Evolutionary conservation across 2,888 invertebrate genomes (phyloP).

Genomic region (Molorchus minor): DNA sequence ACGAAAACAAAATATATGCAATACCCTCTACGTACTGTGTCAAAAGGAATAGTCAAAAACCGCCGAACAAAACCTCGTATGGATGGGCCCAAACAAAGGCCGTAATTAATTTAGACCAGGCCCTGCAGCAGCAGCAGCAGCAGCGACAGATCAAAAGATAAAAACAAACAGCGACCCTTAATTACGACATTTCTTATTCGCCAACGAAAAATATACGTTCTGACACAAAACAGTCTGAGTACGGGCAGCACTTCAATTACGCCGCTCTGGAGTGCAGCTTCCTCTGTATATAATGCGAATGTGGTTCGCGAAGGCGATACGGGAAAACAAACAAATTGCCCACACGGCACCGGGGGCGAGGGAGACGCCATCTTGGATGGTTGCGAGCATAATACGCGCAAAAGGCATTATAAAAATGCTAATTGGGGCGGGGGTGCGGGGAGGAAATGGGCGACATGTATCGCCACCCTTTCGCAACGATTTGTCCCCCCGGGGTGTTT

Average conservation of each 20-base stretch:
- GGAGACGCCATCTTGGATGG: constrained; percentile 24
- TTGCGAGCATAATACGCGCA: constrained; percentile 29
- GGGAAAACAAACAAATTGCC: not conserved
- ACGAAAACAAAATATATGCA: no score
- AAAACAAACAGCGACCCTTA: not conserved
- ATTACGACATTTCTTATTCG: not conserved
- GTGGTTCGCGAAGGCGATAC: not conserved
- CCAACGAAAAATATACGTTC: not conserved
- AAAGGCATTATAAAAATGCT: constrained; percentile 44
- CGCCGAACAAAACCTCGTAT: not conserved
- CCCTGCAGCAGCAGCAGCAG: no score
- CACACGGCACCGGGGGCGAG: constrained; percentile 9
- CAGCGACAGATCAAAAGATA: not conserved
- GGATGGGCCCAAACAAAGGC: not conserved
- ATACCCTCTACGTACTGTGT: no score
- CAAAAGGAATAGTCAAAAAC: not conserved
- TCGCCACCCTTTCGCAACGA: constrained; percentile 14
- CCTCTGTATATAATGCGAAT: not conserved
- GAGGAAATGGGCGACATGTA: constrained; percentile 22
- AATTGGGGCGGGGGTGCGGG: constrained; percentile 39
- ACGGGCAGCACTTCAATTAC: constrained; percentile 7
- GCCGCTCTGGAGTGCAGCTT: not conserved
- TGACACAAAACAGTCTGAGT: not conserved
- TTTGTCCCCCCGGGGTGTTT: constrained; percentile 31
- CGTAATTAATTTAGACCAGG: not conserved